These are phyloP conservation scores for Halocynthia aurantium DNA, from an alignment of 23 tunicate genomes.

Conservation along the genomic window DNA sequence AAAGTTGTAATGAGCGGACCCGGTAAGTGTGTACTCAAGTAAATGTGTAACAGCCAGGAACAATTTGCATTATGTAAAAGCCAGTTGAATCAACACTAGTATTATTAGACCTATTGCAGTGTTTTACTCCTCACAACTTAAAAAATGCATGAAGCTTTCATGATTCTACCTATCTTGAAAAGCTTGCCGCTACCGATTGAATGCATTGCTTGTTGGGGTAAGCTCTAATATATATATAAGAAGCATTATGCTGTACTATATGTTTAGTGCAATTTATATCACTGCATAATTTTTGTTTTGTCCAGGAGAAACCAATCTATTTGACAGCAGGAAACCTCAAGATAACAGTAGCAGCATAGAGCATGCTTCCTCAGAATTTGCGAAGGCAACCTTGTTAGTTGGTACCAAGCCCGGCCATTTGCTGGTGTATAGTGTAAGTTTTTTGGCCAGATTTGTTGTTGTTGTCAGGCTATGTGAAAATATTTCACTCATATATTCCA, in stretches of 20 bases:
- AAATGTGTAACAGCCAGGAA: too few relatives aligned
- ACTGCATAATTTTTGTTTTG: not conserved
- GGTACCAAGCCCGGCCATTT: constrained; percentile 89
- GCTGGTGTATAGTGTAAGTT: constrained; percentile 60
- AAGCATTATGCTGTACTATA: not conserved
- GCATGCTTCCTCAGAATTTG: not conserved
- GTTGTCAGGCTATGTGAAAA: not conserved
- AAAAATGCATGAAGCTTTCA: constrained; percentile 72
- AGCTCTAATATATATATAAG: not conserved
- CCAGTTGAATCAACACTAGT: too few relatives aligned
- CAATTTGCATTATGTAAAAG: too few relatives aligned
- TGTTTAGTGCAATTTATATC: too few relatives aligned
- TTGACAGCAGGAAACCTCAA: not conserved
- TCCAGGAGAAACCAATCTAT: not conserved
- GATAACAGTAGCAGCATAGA: not conserved
- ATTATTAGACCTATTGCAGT: too few relatives aligned
- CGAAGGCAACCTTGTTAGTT: constrained; percentile 53
- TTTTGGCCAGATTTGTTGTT: not conserved
- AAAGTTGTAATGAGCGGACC: too few relatives aligned
- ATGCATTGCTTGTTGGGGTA: constrained; percentile 72
- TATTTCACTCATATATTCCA: not conserved
- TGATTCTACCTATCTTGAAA: constrained; percentile 34
- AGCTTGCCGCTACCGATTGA: constrained; percentile 53
- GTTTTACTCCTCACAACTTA: too few relatives aligned
- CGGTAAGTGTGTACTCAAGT: too few relatives aligned